Evolutionary conservation across 2,113 vertebrate genomes (phyloP), one percentile per base, ranked within the genome.

Genomic region (Columba janthina): DNA sequence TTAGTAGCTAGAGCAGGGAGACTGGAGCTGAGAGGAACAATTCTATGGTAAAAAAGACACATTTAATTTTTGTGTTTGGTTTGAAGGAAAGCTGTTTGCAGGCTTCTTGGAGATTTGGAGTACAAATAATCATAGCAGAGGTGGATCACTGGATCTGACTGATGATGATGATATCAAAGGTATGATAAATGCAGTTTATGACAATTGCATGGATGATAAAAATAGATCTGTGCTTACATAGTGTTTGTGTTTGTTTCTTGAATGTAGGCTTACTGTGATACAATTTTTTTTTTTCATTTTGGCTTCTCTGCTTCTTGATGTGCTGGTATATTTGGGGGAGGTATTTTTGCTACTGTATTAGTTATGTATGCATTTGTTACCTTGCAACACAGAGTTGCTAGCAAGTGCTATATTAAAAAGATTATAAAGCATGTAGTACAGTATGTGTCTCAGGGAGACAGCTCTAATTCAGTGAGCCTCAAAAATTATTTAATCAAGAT

Each of bases 291-390:
- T 46, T 84, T 95, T 90, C 38, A 16, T 86, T 93, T 90, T 87
- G 72, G 42, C 57, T 84, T 90, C 57, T 87, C 65, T 93, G 61
- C 38, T 48, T 90, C 38, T 67, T 89, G 64, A 89, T 77, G 74
- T 71, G 69, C 82, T 83, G 25, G n/a, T 95, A 92, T 85, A 88
- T 92, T 81, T 90, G 93, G 38, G 76, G 38, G 81, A 93, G 69
- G 48, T 84, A 89, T 71, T 93, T 90, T 92, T 97, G 32, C 83
- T 89, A 56, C 69, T 84, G 21, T 81, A 89, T 93, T 94, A 92
- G 92, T 97, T 93, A 86, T 93, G 72, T 79, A 67, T 81, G 84
- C 21, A 90, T 95, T 93, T 94, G 72, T 86, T 96, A 93, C 91
- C 90, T 94, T 94, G 89, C 86, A 90, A 89, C 73, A 87, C 86